Percentiles rank a stretch among this genome's conserved stretches.
These are phyloP conservation scores for Rhynchonycteris naso DNA, from an alignment of 2,797 vertebrate genomes.

Conservation along the genomic window DNA sequence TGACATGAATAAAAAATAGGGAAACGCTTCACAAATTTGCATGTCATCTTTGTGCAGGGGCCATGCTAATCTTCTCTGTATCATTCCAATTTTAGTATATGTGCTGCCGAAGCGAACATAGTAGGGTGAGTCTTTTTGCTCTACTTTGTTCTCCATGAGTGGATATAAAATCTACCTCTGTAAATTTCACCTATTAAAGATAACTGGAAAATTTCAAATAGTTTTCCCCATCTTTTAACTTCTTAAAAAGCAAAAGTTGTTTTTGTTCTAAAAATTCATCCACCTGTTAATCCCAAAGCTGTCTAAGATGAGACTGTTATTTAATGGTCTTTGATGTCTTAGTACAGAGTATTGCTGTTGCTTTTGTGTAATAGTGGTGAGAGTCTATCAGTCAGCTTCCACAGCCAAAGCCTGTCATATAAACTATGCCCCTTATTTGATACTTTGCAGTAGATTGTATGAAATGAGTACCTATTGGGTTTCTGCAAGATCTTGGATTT, in stretches of 20 bases:
- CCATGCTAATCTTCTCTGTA: no score
- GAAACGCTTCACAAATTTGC: no score
- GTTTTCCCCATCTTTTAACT: constrained; percentile 19
- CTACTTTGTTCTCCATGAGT: constrained; percentile 1
- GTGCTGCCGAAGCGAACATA: no score
- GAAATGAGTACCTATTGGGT: constrained; percentile 54
- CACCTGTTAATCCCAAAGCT: constrained; percentile 43
- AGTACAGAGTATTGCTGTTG: constrained; percentile 71
- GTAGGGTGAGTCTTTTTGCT: background rate
- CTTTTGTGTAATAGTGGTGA: constrained; percentile 66
- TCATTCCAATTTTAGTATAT: no score
- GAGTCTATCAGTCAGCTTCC: constrained; percentile 63
- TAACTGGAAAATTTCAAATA: constrained; percentile 44
- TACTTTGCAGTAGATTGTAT: constrained; percentile 60
- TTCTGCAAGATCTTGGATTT: constrained; percentile 64
- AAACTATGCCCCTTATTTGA: constrained; percentile 69
- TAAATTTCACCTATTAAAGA: constrained; percentile 45
- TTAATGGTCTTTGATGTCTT: constrained; percentile 72
- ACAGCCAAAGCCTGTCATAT: constrained; percentile 61
- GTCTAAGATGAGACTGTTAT: constrained; percentile 56
- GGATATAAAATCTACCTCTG: constrained; percentile 18
- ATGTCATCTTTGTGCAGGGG: no score
- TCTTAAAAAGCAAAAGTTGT: constrained; percentile 50
- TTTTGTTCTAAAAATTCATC: constrained; percentile 58
- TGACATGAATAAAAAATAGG: background rate